Conservation (phyloP, 30 jellyfish, hydroid and myxozoan species). For the Pseudorhiza aurosa region DNA sequence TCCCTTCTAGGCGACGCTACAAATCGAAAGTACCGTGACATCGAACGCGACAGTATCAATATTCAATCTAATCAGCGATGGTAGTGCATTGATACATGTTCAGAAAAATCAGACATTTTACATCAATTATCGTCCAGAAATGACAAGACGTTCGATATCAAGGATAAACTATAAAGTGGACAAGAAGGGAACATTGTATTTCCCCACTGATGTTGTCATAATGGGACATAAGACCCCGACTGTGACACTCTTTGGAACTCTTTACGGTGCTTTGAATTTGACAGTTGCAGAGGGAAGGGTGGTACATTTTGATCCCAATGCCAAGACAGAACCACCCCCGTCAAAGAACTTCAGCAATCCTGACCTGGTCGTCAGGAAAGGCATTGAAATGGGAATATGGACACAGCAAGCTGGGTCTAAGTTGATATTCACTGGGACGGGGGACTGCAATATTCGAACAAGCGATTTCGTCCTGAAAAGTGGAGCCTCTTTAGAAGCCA, state of each 20-base stretch:
- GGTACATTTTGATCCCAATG: constrained; percentile 13
- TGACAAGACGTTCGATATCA: constrained; percentile 58
- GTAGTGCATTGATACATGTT: constrained; percentile 32
- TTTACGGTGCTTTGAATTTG: constrained; percentile 52
- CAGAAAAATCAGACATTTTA: constrained; percentile 37
- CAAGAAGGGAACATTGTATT: constrained; percentile 1
- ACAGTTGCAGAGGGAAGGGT: constrained; percentile 51
- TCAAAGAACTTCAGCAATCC: not conserved
- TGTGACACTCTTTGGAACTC: constrained; percentile 12
- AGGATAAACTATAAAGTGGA: constrained; percentile 35
- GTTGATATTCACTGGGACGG: constrained; percentile 22
- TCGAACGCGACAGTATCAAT: constrained; percentile 37
- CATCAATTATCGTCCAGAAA: constrained; percentile 40
- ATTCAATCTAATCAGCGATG: constrained; percentile 44
- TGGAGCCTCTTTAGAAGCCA: constrained; percentile 35
- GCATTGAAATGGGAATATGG: constrained; percentile 56
- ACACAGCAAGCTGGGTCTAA: constrained; percentile 42
- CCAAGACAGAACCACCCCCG: constrained; percentile 47
- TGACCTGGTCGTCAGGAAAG: not conserved
- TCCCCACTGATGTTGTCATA: constrained; percentile 47
- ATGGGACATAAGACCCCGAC: constrained; percentile 52
- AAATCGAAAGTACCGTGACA: not conserved
- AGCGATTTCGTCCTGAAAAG: constrained; percentile 41
- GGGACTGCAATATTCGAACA: constrained; percentile 17
- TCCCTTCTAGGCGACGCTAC: constrained; percentile 55